Evolutionary conservation across 2,113 vertebrate species (phyloP).

Genomic region (Saccopteryx leptura): DNA sequence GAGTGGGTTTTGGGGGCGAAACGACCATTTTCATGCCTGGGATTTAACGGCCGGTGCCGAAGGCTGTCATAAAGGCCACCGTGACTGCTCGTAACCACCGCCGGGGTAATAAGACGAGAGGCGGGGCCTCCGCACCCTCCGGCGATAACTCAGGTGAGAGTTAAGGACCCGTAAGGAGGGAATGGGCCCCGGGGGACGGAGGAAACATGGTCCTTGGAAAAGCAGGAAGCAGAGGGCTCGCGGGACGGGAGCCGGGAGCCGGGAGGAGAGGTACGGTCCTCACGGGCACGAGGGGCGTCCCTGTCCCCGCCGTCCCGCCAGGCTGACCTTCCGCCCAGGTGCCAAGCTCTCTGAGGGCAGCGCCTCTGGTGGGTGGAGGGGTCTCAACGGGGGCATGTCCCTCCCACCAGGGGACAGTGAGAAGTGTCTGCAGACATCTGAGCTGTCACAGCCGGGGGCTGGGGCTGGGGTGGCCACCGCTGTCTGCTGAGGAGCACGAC

Average conservation of each 20-base stretch:
- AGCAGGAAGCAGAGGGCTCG: slow-evolving; percentile 45
- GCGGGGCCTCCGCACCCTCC: slow-evolving; percentile 62
- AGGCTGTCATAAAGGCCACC: slow-evolving; percentile 78
- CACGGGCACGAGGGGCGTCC: no score
- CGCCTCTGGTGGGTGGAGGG: neutral
- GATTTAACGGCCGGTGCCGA: slow-evolving; percentile 79
- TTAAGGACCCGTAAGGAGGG: slow-evolving; percentile 75
- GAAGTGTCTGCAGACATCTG: neutral
- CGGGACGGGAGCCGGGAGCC: neutral
- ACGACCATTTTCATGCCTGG: slow-evolving; percentile 65
- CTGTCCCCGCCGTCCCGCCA: no score
- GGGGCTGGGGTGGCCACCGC: neutral
- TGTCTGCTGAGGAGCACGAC: neutral
- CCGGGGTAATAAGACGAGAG: slow-evolving; percentile 73
- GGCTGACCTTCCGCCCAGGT: neutral
- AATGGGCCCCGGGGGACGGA: slow-evolving; percentile 74
- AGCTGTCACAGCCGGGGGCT: rapidly evolving
- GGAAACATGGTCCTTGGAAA: slow-evolving; percentile 75
- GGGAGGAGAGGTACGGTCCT: neutral
- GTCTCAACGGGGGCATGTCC: neutral
- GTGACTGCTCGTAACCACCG: slow-evolving; percentile 71
- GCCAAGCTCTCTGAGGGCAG: neutral
- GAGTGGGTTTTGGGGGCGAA: slow-evolving; percentile 82
- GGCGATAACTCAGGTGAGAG: slow-evolving; percentile 82
- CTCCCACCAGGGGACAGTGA: neutral